A percentile compares a stretch with the other conserved stretches of the same genome.
phyloP scores from a whole-genome alignment of 2,797 vertebrate genomes.

The Microchirus variegatus region DNA sequence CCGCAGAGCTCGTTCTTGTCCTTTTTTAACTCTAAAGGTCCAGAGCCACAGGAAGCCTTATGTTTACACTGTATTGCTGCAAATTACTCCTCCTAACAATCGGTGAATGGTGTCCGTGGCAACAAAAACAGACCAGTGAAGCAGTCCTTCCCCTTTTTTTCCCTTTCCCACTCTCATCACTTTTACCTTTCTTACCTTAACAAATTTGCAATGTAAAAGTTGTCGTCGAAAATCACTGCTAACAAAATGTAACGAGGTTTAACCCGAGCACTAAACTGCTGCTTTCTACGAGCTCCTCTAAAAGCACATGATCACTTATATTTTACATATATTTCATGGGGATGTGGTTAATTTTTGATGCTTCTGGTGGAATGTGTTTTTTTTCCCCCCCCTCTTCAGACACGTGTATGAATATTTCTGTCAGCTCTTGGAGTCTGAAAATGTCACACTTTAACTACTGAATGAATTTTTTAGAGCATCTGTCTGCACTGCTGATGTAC shows the following conservation, averaged over 20 bases:
- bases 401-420: neutral
- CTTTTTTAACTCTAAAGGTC: slow-evolving; percentile 2
- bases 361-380: slow-evolving; percentile 32
- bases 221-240: slow-evolving; percentile 6
- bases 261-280: slow-evolving; percentile 23
- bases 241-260: slow-evolving; percentile 9
- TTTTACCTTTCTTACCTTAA: neutral
- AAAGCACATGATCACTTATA: slow-evolving; percentile 21
- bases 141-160: neutral
- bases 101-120: neutral
- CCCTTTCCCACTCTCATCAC: neutral
- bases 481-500: neutral
- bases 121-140: neutral
- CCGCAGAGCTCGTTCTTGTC: slow-evolving; percentile 4
- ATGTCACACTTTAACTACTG: slow-evolving; percentile 53
- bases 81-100: too few relatives aligned
- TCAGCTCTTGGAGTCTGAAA: neutral
- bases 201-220: neutral
- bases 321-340: slow-evolving; percentile 13
- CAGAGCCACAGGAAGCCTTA: slow-evolving; percentile 1
- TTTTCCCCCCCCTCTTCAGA: slow-evolving; percentile 8
- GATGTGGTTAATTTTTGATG: slow-evolving; percentile 1
- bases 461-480: slow-evolving; percentile 22
- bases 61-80: slow-evolving; percentile 20
- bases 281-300: slow-evolving; percentile 6